Evolutionary conservation across 2,888 invertebrate species (phyloP).

Genomic region (Euclidia mi): DNA sequence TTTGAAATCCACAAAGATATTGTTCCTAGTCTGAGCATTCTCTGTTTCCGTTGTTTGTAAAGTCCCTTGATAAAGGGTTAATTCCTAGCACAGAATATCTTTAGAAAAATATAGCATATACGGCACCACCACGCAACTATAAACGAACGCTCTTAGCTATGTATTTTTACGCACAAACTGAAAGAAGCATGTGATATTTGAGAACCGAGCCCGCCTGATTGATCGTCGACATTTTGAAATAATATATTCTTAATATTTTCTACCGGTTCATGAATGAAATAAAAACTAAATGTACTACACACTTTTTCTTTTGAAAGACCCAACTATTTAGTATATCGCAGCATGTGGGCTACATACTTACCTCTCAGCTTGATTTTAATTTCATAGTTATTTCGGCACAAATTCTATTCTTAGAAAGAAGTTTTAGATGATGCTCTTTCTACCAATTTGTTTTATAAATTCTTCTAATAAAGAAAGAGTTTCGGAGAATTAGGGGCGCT

Average conservation of each 20-base stretch:
- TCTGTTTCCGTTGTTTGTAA: no score
- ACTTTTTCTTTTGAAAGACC: neutral
- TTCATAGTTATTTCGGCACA: no score
- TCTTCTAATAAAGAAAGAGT: no score
- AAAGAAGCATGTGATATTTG: conserved; percentile 46
- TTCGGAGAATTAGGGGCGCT: no score
- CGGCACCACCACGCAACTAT: neutral
- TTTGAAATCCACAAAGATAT: no score
- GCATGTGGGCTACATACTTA: neutral
- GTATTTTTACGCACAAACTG: conserved; percentile 41
- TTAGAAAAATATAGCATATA: neutral
- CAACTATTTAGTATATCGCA: neutral
- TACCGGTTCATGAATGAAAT: conserved; percentile 52
- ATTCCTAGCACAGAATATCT: no score
- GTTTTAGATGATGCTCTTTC: no score
- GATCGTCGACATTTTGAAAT: conserved; percentile 46
- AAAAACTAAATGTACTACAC: conserved; percentile 29
- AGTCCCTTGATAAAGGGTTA: no score
- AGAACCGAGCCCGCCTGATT: conserved; percentile 46
- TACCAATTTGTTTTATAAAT: no score
- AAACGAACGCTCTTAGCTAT: conserved; percentile 22
- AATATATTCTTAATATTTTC: conserved; percentile 39
- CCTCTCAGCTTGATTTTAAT: no score
- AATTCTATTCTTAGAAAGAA: no score
- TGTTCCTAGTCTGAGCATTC: no score